Conservation (phyloP, 1,140 invertebrate species). For the Pogonus chalceus region DNA sequence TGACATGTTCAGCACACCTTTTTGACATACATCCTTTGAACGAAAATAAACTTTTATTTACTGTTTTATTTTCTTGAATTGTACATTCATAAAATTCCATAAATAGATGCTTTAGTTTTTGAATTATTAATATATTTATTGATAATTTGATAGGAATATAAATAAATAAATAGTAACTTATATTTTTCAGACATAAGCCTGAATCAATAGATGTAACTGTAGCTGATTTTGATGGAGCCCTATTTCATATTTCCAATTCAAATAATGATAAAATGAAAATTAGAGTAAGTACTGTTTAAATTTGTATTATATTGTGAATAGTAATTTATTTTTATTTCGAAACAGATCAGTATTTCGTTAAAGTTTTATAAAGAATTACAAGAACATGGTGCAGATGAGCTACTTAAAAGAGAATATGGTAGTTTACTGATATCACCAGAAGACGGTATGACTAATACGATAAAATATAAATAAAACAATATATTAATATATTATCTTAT, state of each 20-base stretch:
- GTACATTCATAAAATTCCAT: no score
- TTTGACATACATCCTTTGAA: neutral
- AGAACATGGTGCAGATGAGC: slow-evolving; percentile 94
- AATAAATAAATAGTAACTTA: no score
- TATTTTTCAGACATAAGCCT: slow-evolving; percentile 80
- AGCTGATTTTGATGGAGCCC: slow-evolving; percentile 96
- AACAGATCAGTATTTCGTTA: slow-evolving; percentile 91
- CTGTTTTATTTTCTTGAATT: slow-evolving; percentile 19
- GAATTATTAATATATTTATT: no score
- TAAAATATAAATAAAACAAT: neutral
- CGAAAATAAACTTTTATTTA: slow-evolving; percentile 10
- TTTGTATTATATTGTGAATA: neutral
- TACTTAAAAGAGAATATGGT: slow-evolving; percentile 88
- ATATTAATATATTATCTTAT: slow-evolving; percentile 15
- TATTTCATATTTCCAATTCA: slow-evolving; percentile 97
- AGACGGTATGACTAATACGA: slow-evolving; percentile 57
- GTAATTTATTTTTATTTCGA: slow-evolving; percentile 16
- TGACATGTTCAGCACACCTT: neutral
- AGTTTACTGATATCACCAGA: slow-evolving; percentile 70
- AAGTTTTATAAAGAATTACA: slow-evolving; percentile 99
- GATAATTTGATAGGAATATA: no score
- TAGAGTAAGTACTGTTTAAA: slow-evolving; percentile 61
- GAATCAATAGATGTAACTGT: slow-evolving; percentile 90
- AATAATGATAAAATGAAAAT: slow-evolving; percentile 95
- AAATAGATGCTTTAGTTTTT: no score